These are phyloP conservation scores for Heterodera schachtii DNA, from an alignment of 1,140 invertebrate species.

Conservation along the genomic window DNA sequence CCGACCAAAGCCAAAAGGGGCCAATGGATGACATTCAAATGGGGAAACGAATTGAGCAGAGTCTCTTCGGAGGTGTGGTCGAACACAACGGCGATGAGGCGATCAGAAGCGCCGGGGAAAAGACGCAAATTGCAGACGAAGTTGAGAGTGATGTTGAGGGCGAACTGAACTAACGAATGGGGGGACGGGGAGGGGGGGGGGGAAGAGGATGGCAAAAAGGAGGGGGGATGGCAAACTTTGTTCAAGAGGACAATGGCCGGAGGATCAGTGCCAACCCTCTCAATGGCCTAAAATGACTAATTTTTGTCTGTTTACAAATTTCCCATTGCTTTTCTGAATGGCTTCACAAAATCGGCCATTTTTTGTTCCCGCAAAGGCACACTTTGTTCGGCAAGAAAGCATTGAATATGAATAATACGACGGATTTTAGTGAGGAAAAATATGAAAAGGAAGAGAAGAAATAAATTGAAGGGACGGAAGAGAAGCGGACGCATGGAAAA, in stretches of 20 bases:
- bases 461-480: constrained; percentile 14
- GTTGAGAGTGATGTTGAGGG: constrained; percentile 52
- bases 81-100: constrained; percentile 49
- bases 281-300: constrained; percentile 27
- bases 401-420: constrained; percentile 15
- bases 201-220: constrained; percentile 21
- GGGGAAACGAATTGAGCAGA: constrained; percentile 36
- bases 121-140: constrained; percentile 49
- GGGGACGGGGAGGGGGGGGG: no score
- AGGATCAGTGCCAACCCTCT: constrained; percentile 21
- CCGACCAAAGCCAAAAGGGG: constrained; percentile 35
- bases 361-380: constrained; percentile 6
- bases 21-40: constrained; percentile 39
- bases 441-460: constrained; percentile 7
- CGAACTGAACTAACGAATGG: constrained; percentile 38
- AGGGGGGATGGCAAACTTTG: constrained; percentile 30
- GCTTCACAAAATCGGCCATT: constrained; percentile 10
- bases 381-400: constrained; percentile 26
- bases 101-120: constrained; percentile 40
- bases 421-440: constrained; percentile 14
- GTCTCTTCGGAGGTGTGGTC: constrained; percentile 40
- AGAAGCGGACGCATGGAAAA: constrained; percentile 19
- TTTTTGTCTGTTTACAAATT: constrained; percentile 2
- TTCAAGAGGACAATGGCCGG: constrained; percentile 45
- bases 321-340: constrained; percentile 8